Percentiles rank a stretch among this genome's conserved stretches.
Conservation (phyloP, 2,888 invertebrate genomes). For the Orthosia gothica region DNA sequence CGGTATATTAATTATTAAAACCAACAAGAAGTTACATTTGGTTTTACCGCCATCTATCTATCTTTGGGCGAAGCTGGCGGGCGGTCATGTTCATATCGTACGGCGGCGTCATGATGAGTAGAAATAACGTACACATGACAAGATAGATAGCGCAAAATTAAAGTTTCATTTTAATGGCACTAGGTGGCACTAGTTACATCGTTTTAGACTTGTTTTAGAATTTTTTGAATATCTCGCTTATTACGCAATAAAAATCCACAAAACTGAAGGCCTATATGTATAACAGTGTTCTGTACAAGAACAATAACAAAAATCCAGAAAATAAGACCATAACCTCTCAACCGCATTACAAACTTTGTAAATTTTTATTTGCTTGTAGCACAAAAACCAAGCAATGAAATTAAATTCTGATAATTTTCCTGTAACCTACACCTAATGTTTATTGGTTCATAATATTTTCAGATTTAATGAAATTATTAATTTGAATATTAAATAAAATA, state of each 20-base stretch:
- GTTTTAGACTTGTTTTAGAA: not conserved
- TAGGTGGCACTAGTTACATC: not conserved
- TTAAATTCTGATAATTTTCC: not conserved
- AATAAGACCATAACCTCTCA: not conserved
- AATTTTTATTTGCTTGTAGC: not conserved
- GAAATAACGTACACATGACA: not conserved
- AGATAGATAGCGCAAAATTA: not conserved
- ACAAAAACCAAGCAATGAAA: not conserved
- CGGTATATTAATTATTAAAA: no score
- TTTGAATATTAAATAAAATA: no score
- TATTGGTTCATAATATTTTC: not conserved
- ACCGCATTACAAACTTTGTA: constrained; percentile 2
- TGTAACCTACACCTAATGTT: not conserved
- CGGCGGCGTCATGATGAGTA: not conserved
- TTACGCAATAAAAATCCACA: not conserved
- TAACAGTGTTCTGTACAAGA: not conserved
- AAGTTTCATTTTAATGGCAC: not conserved
- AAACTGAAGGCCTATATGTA: not conserved
- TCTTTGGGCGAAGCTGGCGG: no score
- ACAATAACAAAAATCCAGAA: not conserved
- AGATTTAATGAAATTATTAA: not conserved
- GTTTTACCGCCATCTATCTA: no score
- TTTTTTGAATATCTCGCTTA: not conserved
- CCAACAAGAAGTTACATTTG: no score
- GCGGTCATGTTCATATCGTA: not conserved